phyloP scores from a whole-genome alignment of 64 coral and sea anemone genomes.

The Trachythela sp. region DNA sequence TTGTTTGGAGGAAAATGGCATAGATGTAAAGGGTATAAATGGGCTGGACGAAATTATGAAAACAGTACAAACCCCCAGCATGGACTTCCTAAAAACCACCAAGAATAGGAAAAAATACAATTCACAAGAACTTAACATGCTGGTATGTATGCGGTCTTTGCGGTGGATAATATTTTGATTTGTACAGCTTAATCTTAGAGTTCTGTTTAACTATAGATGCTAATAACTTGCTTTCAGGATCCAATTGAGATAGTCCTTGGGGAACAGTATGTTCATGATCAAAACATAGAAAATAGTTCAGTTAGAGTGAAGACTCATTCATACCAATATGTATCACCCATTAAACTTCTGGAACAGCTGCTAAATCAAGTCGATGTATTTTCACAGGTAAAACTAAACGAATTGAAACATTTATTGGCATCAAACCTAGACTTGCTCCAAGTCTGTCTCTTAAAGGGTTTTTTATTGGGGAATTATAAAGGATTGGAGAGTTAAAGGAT shows the following conservation, averaged over 20 bases:
- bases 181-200: too few relatives aligned
- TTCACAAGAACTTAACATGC: neutral
- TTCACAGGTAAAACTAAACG: neutral
- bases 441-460: too few relatives aligned
- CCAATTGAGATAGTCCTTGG: constrained; percentile 1
- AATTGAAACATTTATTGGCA: neutral
- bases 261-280: neutral
- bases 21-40: neutral
- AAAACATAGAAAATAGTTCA: neutral
- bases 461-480: too few relatives aligned
- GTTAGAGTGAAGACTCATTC: neutral
- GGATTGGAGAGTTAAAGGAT: too few relatives aligned
- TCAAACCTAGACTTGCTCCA: too few relatives aligned
- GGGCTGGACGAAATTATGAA: neutral
- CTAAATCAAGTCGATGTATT: constrained; percentile 8
- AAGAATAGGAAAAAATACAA: neutral
- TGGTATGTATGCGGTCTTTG: too few relatives aligned
- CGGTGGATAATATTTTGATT: too few relatives aligned
- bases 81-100: neutral
- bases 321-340: neutral
- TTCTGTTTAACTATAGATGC: too few relatives aligned
- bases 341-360: neutral
- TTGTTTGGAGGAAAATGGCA: neutral
- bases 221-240: too few relatives aligned
- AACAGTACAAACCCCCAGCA: neutral